Percentiles rank a stretch among this genome's conserved stretches.
phyloP scores from a whole-genome alignment of 2,113 vertebrate genomes.

The Odocoileus hemionus region DNA sequence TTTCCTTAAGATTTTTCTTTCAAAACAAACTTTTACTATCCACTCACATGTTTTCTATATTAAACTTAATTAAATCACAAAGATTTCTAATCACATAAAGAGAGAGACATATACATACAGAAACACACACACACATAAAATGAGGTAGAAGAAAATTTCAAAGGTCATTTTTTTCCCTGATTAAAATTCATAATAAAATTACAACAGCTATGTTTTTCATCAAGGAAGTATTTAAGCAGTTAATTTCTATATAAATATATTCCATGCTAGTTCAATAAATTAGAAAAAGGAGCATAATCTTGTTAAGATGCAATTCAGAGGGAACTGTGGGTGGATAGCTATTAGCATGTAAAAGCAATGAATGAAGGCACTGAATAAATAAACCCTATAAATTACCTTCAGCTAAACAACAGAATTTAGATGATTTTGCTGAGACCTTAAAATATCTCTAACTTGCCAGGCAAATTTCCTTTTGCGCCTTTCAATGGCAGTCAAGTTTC shows the following conservation, averaged over 20 bases:
- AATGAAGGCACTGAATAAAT: conserved; percentile 63
- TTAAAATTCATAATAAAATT: conserved; percentile 80
- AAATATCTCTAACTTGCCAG: conserved; percentile 21
- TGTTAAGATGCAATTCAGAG: conserved; percentile 83
- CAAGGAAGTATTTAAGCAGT: conserved; percentile 76
- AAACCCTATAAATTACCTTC: conserved; percentile 83
- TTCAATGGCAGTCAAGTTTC: not conserved
- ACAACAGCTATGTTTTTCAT: conserved; percentile 78
- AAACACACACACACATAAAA: conserved; percentile 56
- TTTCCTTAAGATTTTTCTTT: conserved; percentile 69
- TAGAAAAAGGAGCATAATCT: conserved; percentile 83
- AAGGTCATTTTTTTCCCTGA: conserved; percentile 72
- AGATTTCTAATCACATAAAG: conserved; percentile 73
- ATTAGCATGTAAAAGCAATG: conserved; percentile 79
- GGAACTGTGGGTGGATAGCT: conserved; percentile 81
- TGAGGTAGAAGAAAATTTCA: conserved; percentile 68
- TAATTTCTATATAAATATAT: conserved; percentile 83
- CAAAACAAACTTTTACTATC: conserved; percentile 65
- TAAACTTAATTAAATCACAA: conserved; percentile 74
- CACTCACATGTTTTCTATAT: conserved; percentile 71
- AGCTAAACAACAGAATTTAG: conserved; percentile 76
- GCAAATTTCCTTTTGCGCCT: not conserved
- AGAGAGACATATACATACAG: not conserved
- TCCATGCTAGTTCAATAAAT: conserved; percentile 81
- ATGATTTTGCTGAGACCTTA: conserved; percentile 76